Conservation (phyloP, 2,797 vertebrate species). For the Acipenser ruthenus region DNA sequence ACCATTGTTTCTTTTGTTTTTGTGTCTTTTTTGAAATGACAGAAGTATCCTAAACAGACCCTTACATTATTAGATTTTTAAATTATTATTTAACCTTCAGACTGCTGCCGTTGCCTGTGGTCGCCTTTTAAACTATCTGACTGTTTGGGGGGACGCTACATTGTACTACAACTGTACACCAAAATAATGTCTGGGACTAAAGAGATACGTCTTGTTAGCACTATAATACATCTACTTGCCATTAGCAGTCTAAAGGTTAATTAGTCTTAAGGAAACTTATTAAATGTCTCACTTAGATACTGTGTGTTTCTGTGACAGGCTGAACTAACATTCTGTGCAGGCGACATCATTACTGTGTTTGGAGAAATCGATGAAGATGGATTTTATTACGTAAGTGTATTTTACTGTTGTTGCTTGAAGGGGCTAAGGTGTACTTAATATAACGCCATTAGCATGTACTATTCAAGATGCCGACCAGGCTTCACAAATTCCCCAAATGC, state of each 20-base stretch:
- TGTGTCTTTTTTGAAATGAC: background rate
- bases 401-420: too few species aligned
- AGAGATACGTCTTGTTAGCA: too few species aligned
- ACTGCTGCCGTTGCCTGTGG: slow-evolving; percentile 16
- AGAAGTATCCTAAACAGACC: slow-evolving; percentile 10
- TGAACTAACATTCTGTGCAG: slow-evolving; percentile 92
- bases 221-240: slow-evolving; percentile 11
- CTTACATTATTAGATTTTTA: background rate
- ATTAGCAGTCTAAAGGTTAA: slow-evolving; percentile 14
- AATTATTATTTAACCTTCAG: slow-evolving; percentile 13
- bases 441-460: too few species aligned
- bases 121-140: slow-evolving; percentile 8
- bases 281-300: slow-evolving; percentile 16
- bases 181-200: too few species aligned
- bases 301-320: slow-evolving; percentile 55
- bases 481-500: too few species aligned
- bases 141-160: background rate
- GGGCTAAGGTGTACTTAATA: too few species aligned
- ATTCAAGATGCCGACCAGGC: too few species aligned
- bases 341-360: slow-evolving; percentile 89
- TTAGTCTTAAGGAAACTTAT: slow-evolving; percentile 5
- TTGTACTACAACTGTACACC: too few species aligned
- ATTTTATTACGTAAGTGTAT: slow-evolving; percentile 89
- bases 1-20: too few species aligned
- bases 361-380: slow-evolving; percentile 97